phyloP scores from a whole-genome alignment of 2,797 vertebrate genomes.

The Leptoclinus maculatus region DNA sequence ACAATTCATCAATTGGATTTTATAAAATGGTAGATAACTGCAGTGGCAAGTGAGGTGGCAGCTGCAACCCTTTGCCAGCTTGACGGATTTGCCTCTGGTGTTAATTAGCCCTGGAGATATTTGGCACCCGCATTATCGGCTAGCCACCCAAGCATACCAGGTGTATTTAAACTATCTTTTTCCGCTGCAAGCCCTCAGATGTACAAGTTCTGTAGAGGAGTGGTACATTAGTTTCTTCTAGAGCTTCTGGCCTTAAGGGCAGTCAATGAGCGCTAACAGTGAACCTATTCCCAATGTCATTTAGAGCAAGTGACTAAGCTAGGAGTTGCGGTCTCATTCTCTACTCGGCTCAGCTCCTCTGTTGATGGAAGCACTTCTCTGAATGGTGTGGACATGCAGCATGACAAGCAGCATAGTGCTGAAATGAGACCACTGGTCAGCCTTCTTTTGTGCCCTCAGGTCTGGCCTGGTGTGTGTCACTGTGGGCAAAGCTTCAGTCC shows the following conservation, averaged over 20 bases:
- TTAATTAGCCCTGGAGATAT: conserved; percentile 52
- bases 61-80: conserved; percentile 29
- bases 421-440: conserved; percentile 40
- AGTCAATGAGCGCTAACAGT: conserved; percentile 24
- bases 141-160: conserved; percentile 13
- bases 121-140: conserved; percentile 35
- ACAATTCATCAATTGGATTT: background rate
- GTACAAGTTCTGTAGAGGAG: conserved; percentile 21
- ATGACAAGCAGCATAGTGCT: conserved; percentile 50
- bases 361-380: conserved; percentile 61
- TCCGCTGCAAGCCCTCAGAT: conserved; percentile 10
- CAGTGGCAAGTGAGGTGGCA: conserved; percentile 16
- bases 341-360: conserved; percentile 35
- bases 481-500: conserved; percentile 19
- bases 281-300: conserved; percentile 48
- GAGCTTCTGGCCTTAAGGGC: conserved; percentile 39
- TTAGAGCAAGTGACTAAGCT: conserved; percentile 56
- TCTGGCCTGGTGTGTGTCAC: conserved; percentile 52
- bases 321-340: conserved; percentile 36
- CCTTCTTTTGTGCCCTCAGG: conserved; percentile 34
- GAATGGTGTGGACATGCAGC: conserved; percentile 47
- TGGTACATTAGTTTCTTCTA: conserved; percentile 24
- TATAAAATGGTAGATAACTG: conserved; percentile 14
- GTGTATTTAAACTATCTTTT: conserved; percentile 7
- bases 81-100: conserved; percentile 21